These are phyloP conservation scores for Ischnura elegans DNA, from an alignment of 2,888 invertebrate species.

Conservation along the genomic window DNA sequence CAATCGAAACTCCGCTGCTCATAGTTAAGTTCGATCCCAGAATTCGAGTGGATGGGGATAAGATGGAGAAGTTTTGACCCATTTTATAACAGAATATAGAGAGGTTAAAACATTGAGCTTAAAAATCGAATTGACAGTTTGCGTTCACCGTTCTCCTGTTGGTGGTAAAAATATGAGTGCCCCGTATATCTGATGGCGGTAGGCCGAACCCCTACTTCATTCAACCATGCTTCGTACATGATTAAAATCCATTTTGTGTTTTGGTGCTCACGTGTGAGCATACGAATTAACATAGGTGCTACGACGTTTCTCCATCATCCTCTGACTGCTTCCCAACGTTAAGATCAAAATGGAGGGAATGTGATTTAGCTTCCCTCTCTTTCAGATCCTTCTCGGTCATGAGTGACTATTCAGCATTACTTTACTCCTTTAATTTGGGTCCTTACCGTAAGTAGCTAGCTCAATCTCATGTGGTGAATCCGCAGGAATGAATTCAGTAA, in stretches of 20 bases:
- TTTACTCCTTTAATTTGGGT: background rate
- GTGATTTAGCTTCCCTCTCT: background rate
- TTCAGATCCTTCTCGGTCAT: background rate
- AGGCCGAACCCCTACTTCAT: too few relatives aligned
- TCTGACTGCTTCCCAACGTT: background rate
- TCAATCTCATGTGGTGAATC: background rate
- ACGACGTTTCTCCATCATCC: background rate
- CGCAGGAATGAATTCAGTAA: background rate
- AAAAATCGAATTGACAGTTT: too few relatives aligned
- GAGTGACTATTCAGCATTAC: background rate
- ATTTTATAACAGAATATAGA: too few relatives aligned
- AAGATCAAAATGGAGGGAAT: background rate
- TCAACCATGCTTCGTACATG: too few relatives aligned
- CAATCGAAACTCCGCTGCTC: too few relatives aligned
- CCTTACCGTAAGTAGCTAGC: background rate
- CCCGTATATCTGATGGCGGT: too few relatives aligned
- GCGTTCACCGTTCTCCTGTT: too few relatives aligned
- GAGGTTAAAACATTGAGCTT: too few relatives aligned
- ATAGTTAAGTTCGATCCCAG: too few relatives aligned
- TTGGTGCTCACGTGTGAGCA: background rate
- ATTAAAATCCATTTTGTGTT: background rate
- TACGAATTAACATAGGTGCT: background rate
- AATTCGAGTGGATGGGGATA: too few relatives aligned
- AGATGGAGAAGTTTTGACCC: too few relatives aligned
- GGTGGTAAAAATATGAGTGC: too few relatives aligned